Evolutionary conservation across 2,797 vertebrate genomes (phyloP).

Genomic region (Sciurus vulgaris): DNA sequence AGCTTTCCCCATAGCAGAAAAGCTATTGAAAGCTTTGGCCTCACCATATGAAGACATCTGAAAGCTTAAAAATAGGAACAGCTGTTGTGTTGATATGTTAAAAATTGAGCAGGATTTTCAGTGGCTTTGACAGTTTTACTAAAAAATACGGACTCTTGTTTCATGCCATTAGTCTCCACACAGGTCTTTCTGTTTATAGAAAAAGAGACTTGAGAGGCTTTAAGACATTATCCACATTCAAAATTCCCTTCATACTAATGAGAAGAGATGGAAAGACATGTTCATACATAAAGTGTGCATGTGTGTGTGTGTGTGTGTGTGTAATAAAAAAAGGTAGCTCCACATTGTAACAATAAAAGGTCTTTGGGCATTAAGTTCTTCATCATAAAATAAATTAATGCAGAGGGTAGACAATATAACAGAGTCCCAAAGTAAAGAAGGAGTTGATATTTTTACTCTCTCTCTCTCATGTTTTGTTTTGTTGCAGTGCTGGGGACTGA

Average conservation of each 20-base stretch:
- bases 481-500: no score
- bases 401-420: background rate
- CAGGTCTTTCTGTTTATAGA: background rate
- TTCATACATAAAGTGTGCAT: background rate
- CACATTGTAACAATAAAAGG: background rate
- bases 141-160: constrained; percentile 62
- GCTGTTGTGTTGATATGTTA: constrained; percentile 79
- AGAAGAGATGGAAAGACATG: background rate
- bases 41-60: constrained; percentile 70
- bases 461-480: no score
- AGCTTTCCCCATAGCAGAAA: constrained; percentile 83
- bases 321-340: background rate
- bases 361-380: background rate
- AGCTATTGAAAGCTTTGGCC: constrained; percentile 79
- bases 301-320: background rate
- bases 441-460: background rate
- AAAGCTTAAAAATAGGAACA: constrained; percentile 86
- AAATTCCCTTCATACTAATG: constrained; percentile 34
- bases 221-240: background rate
- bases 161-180: background rate
- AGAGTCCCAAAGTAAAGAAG: background rate
- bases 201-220: background rate
- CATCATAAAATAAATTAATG: background rate
- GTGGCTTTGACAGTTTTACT: constrained; percentile 75
- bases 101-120: constrained; percentile 79